A percentile compares a stretch with the other conserved stretches of the same genome.
Evolutionary conservation across 2,888 invertebrate genomes (phyloP).

Genomic region (Barypeithes pellucidus): DNA sequence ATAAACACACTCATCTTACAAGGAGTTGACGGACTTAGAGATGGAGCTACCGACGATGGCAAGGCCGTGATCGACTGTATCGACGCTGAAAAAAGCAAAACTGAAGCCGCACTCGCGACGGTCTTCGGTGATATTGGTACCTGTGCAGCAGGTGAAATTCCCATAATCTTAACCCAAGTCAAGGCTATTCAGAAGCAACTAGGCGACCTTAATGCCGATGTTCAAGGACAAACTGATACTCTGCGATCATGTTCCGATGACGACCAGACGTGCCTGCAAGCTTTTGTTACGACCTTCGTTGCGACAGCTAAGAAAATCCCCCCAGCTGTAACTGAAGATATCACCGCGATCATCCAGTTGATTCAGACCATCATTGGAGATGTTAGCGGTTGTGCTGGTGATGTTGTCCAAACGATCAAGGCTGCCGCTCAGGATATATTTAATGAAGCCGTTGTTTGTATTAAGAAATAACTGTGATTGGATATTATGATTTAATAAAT

Average conservation of each 20-base stretch:
- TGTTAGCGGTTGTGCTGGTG: background rate
- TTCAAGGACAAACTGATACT: background rate
- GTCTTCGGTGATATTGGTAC: slow-evolving; percentile 8
- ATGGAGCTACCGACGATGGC: slow-evolving; percentile 8
- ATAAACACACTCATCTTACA: background rate
- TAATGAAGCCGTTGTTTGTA: slow-evolving; percentile 20
- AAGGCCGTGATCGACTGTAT: slow-evolving; percentile 4
- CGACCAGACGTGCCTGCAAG: background rate
- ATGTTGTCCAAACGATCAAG: background rate
- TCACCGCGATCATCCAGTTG: background rate
- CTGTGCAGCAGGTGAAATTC: background rate
- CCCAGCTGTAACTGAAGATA: background rate
- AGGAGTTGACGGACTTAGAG: background rate
- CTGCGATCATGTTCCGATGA: background rate
- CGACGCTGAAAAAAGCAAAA: background rate
- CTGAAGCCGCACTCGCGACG: background rate
- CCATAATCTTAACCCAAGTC: background rate
- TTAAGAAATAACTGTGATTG: background rate
- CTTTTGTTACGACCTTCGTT: background rate
- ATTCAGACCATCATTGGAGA: background rate
- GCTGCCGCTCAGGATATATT: background rate
- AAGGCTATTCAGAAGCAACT: slow-evolving; percentile 3
- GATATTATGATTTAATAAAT: background rate
- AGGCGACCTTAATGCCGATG: background rate
- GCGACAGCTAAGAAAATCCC: background rate